Base-by-base conservation (phyloP, 23 tunicate genomes). In the Trididemnum nubilum region DNA sequence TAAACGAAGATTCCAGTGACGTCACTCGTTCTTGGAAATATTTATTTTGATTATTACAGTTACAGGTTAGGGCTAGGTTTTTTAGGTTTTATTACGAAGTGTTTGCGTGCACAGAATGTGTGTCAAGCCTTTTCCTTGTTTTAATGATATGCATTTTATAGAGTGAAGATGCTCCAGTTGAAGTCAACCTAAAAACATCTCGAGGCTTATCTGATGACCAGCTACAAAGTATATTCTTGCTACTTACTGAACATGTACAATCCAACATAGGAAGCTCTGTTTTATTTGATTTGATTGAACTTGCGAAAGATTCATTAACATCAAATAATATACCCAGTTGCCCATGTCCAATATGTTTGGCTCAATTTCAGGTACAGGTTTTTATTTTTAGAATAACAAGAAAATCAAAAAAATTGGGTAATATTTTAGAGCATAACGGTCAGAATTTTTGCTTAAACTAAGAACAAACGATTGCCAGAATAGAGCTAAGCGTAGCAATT, bases 131-230 rank as follows among this genome's bases (percentile, higher is more conserved):
- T n/a, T n/a, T n/a, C n/a, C n/a, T n/a, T n/a, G n/a, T n/a, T n/a
- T n/a, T n/a, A n/a, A n/a, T n/a, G n/a, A n/a, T n/a, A 30, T 67
- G 37, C 9, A 33, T 67, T 31, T 67, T 67, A 9, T 33, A 57
- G 72, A 82, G 76, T 82, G 87, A 83, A 22, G 29, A 19, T 19
- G 7, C 33, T 9, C 82, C 83, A 7, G 69, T 85, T 0, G 44
- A 77, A 22, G 69, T 88, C 1, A 31, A 34, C 32, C 34, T 88
- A 25, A 12, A 66, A 50, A 19, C 72, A 35, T 88, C 93, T 33
- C 73, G 93, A 22, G 93, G 93, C 36, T 50, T 88, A 22, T 88
- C 93, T 23, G 93, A 88, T 50, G 77, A 76, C 2, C 81, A 58
- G 0, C 61, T 88, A 0, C 33, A 27, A 22, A 58, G 76, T 1